phyloP scores from a whole-genome alignment of 2,113 vertebrate species.

The Myrmecophaga tridactyla region DNA sequence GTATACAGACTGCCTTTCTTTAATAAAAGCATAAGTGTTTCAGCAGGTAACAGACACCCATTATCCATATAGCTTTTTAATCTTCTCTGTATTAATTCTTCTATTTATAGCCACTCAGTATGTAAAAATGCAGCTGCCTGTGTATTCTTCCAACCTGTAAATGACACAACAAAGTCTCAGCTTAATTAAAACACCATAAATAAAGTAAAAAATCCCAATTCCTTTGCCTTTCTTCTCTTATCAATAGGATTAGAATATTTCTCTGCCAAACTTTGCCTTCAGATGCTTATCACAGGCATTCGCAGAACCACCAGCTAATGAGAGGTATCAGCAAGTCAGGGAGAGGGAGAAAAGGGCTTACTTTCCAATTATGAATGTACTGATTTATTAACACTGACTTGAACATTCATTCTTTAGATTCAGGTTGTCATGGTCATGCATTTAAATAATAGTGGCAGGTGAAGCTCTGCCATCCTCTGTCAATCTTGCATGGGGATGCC shows the following conservation, averaged over 20 bases:
- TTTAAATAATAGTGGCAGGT: constrained; percentile 37
- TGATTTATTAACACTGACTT: constrained; percentile 37
- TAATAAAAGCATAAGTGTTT: constrained; percentile 58
- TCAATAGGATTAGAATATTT: constrained; percentile 79
- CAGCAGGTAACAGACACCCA: constrained; percentile 33
- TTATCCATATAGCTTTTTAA: constrained; percentile 52
- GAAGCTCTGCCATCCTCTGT: constrained; percentile 9
- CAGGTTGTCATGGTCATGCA: constrained; percentile 16
- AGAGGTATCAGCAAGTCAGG: constrained; percentile 68
- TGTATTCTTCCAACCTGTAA: constrained; percentile 68
- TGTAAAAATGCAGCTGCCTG: constrained; percentile 59
- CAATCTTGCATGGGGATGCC: background rate
- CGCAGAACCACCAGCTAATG: constrained; percentile 67
- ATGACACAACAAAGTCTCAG: constrained; percentile 58
- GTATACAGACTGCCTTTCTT: constrained; percentile 9
- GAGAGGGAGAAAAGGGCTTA: constrained; percentile 33
- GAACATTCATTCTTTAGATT: constrained; percentile 11
- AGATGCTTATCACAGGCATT: constrained; percentile 71
- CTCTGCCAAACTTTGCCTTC: constrained; percentile 71
- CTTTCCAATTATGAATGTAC: constrained; percentile 58
- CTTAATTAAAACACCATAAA: constrained; percentile 78
- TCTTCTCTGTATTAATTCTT: constrained; percentile 55
- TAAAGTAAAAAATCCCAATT: constrained; percentile 62
- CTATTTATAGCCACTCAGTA: constrained; percentile 61
- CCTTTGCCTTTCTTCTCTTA: constrained; percentile 70